A percentile compares a stretch with the other conserved stretches of the same genome.
Evolutionary conservation across 2,797 vertebrate genomes (phyloP).

Genomic region (Dallia pectoralis): DNA sequence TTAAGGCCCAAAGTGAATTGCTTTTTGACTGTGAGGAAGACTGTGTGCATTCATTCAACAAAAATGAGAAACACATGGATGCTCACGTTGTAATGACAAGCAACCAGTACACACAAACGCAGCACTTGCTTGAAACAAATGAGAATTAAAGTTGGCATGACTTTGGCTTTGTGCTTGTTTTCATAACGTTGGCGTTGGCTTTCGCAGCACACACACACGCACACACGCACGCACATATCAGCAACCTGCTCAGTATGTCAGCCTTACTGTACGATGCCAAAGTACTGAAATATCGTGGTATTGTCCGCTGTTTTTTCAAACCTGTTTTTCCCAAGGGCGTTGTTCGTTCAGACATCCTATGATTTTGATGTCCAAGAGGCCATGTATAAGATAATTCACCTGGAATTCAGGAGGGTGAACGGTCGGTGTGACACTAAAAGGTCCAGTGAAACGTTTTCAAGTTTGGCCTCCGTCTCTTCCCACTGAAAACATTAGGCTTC

Average conservation of each 20-base stretch:
- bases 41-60: background rate
- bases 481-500: conserved; percentile 66
- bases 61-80: background rate
- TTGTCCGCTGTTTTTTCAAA: background rate
- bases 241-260: conserved; percentile 41
- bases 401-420: conserved; percentile 30
- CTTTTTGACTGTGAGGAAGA: background rate
- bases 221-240: conserved; percentile 17
- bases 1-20: background rate
- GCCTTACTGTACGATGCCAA: conserved; percentile 41
- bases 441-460: conserved; percentile 50
- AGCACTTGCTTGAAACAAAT: conserved; percentile 59
- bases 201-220: conserved; percentile 18
- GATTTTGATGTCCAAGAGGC: conserved; percentile 18
- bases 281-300: conserved; percentile 42
- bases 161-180: conserved; percentile 47
- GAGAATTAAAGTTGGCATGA: conserved; percentile 55
- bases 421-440: conserved; percentile 40
- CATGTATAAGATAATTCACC: conserved; percentile 9
- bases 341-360: conserved; percentile 25
- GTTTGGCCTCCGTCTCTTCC: conserved; percentile 46
- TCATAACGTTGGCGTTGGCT: conserved; percentile 33
- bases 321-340: background rate
- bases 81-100: background rate
- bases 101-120: conserved; percentile 1